These are phyloP conservation scores for Meles meles DNA, from an alignment of 2,113 vertebrate species.

Conservation along the genomic window DNA sequence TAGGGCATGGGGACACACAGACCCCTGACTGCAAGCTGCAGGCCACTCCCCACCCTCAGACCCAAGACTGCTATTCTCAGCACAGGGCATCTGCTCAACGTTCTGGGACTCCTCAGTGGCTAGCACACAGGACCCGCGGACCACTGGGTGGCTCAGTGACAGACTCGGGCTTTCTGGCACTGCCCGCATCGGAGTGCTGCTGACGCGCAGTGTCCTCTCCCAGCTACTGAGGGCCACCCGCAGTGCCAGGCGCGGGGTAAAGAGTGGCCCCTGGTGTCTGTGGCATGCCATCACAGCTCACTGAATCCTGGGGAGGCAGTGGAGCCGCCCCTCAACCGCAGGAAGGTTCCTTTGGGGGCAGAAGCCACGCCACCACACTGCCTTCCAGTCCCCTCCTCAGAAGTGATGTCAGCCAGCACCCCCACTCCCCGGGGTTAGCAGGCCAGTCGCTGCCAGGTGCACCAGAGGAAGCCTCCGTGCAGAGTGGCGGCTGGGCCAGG, in stretches of 20 bases:
- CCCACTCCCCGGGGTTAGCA: fast-evolving
- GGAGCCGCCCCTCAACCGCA: neutral
- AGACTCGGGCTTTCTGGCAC: neutral
- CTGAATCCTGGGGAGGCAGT: neutral
- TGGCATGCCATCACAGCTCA: neutral
- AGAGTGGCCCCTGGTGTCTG: neutral
- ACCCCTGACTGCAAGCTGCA: neutral
- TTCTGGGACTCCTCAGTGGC: neutral
- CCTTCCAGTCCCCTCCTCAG: neutral
- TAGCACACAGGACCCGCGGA: neutral
- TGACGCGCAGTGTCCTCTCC: neutral
- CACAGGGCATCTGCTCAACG: neutral
- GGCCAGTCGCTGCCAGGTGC: too few species aligned
- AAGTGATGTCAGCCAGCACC: neutral
- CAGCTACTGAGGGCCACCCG: neutral
- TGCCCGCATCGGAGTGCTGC: fast-evolving
- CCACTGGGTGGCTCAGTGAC: neutral
- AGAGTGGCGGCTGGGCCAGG: fast-evolving
- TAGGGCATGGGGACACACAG: too few species aligned
- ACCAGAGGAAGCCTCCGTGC: too few species aligned
- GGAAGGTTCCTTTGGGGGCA: too few species aligned
- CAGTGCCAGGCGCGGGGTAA: neutral
- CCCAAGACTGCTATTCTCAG: neutral
- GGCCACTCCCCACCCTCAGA: neutral
- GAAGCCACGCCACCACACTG: neutral